phyloP scores from a whole-genome alignment of 2,888 invertebrate species.

The Neoaliturus tenellus region DNA sequence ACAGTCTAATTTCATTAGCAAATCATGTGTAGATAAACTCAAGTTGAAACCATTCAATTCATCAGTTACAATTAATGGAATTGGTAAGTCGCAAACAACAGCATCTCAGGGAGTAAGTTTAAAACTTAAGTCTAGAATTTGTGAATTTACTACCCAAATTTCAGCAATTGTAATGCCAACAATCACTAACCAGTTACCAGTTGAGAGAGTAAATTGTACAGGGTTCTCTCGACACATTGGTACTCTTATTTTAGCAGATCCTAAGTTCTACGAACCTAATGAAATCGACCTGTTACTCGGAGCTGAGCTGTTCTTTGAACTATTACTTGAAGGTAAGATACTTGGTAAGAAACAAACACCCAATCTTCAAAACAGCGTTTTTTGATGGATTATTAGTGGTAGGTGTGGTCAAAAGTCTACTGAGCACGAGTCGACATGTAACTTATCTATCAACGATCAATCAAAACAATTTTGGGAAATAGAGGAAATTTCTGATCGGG shows the following conservation, averaged over 20 bases:
- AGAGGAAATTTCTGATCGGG: too few relatives aligned
- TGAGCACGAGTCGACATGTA: too few relatives aligned
- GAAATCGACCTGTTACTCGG: background rate
- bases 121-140: background rate
- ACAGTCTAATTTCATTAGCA: too few relatives aligned
- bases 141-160: too few relatives aligned
- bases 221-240: background rate
- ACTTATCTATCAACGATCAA: too few relatives aligned
- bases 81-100: background rate
- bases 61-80: background rate
- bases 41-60: background rate
- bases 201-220: background rate
- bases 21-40: too few relatives aligned
- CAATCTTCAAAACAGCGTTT: background rate
- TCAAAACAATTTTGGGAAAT: too few relatives aligned
- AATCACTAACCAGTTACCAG: background rate
- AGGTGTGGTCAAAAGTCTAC: too few relatives aligned
- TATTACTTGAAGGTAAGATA: background rate
- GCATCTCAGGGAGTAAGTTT: background rate
- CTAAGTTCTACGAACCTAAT: background rate
- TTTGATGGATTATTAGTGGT: background rate
- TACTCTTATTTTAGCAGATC: background rate
- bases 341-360: background rate
- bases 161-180: too few relatives aligned
- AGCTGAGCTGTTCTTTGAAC: background rate